Conservation (phyloP, 1,140 invertebrate species). For the Pogonomyrmex californicus region DNA sequence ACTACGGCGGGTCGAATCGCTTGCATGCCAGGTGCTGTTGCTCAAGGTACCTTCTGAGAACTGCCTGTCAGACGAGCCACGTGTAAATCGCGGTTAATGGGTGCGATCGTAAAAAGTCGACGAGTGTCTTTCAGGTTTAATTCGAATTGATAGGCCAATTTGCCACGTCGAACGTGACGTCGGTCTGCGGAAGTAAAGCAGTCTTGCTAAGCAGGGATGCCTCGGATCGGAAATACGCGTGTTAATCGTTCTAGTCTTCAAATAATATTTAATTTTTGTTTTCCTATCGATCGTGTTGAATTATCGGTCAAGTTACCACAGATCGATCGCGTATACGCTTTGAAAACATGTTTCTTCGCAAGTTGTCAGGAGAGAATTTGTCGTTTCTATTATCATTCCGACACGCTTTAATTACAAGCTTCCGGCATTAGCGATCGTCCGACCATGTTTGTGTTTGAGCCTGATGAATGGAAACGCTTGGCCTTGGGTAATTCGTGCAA, state of each 20-base stretch:
- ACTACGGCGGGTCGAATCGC: constrained; percentile 28
- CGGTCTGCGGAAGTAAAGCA: neutral
- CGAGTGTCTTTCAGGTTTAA: constrained; percentile 44
- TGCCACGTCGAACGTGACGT: neutral
- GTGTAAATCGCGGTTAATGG: constrained; percentile 56
- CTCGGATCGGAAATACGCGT: neutral
- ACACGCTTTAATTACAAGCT: constrained; percentile 62
- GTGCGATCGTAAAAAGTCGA: constrained; percentile 39
- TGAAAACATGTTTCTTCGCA: constrained; percentile 3
- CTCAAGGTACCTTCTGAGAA: constrained; percentile 43
- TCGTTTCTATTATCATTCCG: constrained; percentile 25
- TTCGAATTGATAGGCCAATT: constrained; percentile 47
- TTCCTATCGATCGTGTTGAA: neutral
- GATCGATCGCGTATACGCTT: neutral
- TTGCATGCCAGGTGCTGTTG: constrained; percentile 56
- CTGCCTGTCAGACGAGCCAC: constrained; percentile 44
- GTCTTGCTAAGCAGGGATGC: neutral
- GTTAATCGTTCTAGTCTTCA: neutral
- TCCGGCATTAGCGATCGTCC: constrained; percentile 47
- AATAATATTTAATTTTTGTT: neutral
- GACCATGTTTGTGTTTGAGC: constrained; percentile 43
- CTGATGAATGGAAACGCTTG: constrained; percentile 62
- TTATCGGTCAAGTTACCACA: neutral
- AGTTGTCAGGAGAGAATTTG: constrained; percentile 30
- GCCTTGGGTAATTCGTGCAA: constrained; percentile 46